phyloP scores from a whole-genome alignment of 2,797 vertebrate species.

The Staurois parvus region DNA sequence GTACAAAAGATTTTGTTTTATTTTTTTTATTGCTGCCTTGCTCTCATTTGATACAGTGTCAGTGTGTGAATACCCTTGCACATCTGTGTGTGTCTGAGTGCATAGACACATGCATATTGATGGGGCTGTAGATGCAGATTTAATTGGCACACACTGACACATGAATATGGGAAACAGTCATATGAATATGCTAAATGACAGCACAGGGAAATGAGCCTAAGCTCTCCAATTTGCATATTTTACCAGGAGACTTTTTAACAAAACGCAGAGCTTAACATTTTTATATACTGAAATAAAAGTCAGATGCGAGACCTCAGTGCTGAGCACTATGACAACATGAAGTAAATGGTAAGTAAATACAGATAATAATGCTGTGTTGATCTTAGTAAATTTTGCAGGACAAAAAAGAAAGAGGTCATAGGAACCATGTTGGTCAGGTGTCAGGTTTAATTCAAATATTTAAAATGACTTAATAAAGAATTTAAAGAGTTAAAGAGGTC shows the following conservation, averaged over 20 bases:
- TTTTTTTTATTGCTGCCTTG: neutral
- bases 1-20: too few species aligned
- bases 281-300: constrained; percentile 39
- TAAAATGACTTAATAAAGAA: neutral
- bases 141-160: constrained; percentile 54
- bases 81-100: constrained; percentile 36
- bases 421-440: neutral
- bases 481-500: neutral
- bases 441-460: neutral
- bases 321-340: constrained; percentile 28
- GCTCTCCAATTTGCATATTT: constrained; percentile 58
- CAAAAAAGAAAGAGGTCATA: neutral
- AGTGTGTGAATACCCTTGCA: constrained; percentile 17
- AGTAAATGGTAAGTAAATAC: constrained; percentile 43
- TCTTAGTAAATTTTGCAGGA: constrained; percentile 19
- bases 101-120: constrained; percentile 54
- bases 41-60: constrained; percentile 12
- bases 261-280: constrained; percentile 54
- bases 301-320: constrained; percentile 25
- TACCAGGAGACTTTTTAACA: constrained; percentile 50
- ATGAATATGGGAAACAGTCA: constrained; percentile 55
- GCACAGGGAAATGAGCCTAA: constrained; percentile 57
- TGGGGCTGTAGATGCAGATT: constrained; percentile 46
- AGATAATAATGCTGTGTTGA: constrained; percentile 17
- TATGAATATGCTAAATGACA: constrained; percentile 58